Conservation (phyloP, 2,888 invertebrate species). For the Caenorhabditis becei region DNA sequence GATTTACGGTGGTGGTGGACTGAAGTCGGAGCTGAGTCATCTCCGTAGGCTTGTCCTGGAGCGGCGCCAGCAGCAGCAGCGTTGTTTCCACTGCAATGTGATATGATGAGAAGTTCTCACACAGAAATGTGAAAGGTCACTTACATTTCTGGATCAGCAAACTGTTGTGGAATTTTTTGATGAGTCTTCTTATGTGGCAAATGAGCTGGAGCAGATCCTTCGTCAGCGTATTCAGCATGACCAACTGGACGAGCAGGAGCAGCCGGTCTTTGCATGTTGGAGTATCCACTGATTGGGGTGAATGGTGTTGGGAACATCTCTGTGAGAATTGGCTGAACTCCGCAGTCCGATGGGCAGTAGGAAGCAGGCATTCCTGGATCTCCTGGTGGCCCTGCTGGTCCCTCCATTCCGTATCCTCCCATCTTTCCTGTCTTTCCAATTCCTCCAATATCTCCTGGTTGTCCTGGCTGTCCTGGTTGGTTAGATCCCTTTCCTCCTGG, state of each 20-base stretch:
- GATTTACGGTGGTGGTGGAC: slow-evolving; percentile 13
- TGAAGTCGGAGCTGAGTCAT: slow-evolving; percentile 3
- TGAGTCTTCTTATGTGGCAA: slow-evolving; percentile 28
- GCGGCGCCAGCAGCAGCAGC: slow-evolving; percentile 6
- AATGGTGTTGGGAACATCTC: slow-evolving; percentile 67
- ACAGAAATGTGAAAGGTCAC: not conserved
- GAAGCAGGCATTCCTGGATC: slow-evolving; percentile 78
- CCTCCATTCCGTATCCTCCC: slow-evolving; percentile 75
- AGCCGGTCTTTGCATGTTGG: slow-evolving; percentile 43
- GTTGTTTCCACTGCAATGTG: slow-evolving; percentile 19
- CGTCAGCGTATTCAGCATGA: slow-evolving; percentile 39
- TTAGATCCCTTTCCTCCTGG: slow-evolving; percentile 70
- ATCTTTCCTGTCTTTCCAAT: slow-evolving; percentile 72
- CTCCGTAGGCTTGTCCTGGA: not conserved
- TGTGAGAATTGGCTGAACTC: slow-evolving; percentile 77
- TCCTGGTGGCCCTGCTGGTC: slow-evolving; percentile 78
- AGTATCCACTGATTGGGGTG: slow-evolving; percentile 58
- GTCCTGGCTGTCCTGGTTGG: slow-evolving; percentile 73
- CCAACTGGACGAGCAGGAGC: slow-evolving; percentile 26
- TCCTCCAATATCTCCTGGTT: slow-evolving; percentile 74
- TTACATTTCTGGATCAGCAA: slow-evolving; percentile 14
- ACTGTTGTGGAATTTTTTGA: slow-evolving; percentile 14
- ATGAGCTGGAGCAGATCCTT: slow-evolving; percentile 46
- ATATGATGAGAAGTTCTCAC: not conserved
- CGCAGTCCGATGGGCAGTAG: slow-evolving; percentile 79